Evolutionary conservation across 2,113 vertebrate species (phyloP), one percentile per base, ranked within the genome.

Genomic region (Tichodroma muraria): DNA sequence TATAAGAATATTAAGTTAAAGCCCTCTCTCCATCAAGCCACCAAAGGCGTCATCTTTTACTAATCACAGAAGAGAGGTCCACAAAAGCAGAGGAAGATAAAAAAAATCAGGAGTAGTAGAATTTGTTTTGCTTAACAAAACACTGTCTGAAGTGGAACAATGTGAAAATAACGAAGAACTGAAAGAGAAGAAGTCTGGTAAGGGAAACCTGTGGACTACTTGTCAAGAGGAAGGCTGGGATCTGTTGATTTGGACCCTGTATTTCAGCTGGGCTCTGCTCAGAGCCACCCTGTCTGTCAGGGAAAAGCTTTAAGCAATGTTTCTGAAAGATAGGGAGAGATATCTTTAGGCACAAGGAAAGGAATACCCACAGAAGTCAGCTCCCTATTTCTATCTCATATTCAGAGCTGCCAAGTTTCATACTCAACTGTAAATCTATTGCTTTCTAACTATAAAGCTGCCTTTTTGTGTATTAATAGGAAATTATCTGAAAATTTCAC

Each of bases 201-300:
- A 40, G 37, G 50, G 28, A 91, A 47, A 54, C 54, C 45, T 54
- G 30, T 23, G 81, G 75, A 19, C 38, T 6, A 0, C 54, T 59
- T 89, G 81, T 71, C 71, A 80, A 60, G 87, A 85, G 93, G 91
- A 95, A 97, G 95, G 54, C 79, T 97, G 95, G 71, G 27, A 11
- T 47, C 35, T 0, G 3, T 56, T 88, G 91, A 96, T 96, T 85
- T 4, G 13, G 71, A 31, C 20, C 30, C 15, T 44, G 4, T 31
- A 4, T 83, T 88, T 94, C 59, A 83, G 42, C 59, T n/a, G 64
- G 33, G 8, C 23, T 89, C 37, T 7, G 13, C 65, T 78, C 20
- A 3, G 18, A 65, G 59, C 45, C 65, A 65, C 11, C 47, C 15
- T 6, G 47, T 18, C 47, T 27, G 47, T 42, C 91, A 92, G 63